Percentiles rank a stretch among this genome's conserved stretches.
phyloP scores from a whole-genome alignment of 1,140 invertebrate species.

The Drosophila trapezifrons region DNA sequence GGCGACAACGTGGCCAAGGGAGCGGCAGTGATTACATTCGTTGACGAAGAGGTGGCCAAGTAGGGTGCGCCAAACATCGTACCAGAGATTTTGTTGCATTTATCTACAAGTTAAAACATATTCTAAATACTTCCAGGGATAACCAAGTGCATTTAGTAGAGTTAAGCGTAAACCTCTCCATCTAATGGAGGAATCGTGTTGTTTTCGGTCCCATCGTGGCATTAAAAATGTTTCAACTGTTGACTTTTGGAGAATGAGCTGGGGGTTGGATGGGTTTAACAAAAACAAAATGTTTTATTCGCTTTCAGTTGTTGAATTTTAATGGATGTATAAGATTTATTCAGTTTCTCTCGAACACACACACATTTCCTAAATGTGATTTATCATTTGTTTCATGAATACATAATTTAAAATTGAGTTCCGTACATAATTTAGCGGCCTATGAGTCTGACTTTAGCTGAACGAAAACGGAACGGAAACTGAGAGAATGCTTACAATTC shows the following conservation, averaged over 20 bases:
- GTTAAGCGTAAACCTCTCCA: constrained; percentile 61
- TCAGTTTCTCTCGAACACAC: constrained; percentile 41
- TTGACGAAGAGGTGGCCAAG: constrained; percentile 74
- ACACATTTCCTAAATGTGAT: constrained; percentile 47
- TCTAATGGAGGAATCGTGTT: constrained; percentile 58
- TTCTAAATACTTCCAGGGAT: constrained; percentile 28
- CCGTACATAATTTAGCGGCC: constrained; percentile 44
- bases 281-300: constrained; percentile 54
- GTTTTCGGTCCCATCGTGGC: constrained; percentile 28
- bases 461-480: constrained; percentile 41
- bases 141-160: constrained; percentile 71
- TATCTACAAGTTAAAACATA: constrained; percentile 46
- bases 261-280: constrained; percentile 4
- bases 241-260: background rate
- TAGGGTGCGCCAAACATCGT: constrained; percentile 21
- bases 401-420: constrained; percentile 50
- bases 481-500: constrained; percentile 70
- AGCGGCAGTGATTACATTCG: constrained; percentile 86
- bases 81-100: constrained; percentile 67
- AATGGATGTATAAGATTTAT: constrained; percentile 62
- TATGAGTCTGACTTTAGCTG: constrained; percentile 36
- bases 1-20: constrained; percentile 95
- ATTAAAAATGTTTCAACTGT: constrained; percentile 44
- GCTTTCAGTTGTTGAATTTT: constrained; percentile 46
- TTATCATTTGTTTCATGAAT: constrained; percentile 29